Conservation (phyloP, 2,888 invertebrate species). For the Pyrochroa serraticornis region DNA sequence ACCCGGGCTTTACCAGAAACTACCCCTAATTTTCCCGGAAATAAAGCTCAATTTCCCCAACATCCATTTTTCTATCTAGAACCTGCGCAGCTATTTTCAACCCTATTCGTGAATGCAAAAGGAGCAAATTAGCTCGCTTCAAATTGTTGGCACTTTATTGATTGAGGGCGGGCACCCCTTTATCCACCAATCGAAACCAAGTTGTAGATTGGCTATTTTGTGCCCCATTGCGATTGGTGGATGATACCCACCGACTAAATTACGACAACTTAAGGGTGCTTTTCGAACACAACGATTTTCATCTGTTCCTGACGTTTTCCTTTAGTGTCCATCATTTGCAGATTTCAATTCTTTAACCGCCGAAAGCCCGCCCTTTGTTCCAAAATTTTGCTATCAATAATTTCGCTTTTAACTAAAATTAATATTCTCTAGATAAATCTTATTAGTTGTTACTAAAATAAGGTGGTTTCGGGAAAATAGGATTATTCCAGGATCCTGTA, state of each 20-base stretch:
- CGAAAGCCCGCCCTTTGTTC: neutral
- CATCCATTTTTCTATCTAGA: neutral
- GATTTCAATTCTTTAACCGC: neutral
- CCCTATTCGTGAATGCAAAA: neutral
- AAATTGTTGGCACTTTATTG: constrained; percentile 22
- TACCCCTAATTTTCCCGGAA: neutral
- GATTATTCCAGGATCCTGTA: constrained; percentile 1
- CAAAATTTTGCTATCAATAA: too few relatives aligned
- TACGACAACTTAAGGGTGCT: neutral
- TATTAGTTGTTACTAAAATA: too few relatives aligned
- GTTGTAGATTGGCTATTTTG: constrained; percentile 14
- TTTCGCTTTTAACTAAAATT: too few relatives aligned
- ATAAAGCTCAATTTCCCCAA: neutral
- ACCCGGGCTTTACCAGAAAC: neutral
- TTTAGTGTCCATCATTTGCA: neutral
- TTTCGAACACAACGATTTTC: neutral
- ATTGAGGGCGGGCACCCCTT: constrained; percentile 28
- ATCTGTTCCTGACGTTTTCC: constrained; percentile 15
- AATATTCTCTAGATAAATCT: too few relatives aligned
- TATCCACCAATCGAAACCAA: constrained; percentile 31
- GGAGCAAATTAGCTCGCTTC: neutral
- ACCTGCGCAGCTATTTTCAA: neutral
- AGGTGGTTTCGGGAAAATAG: too few relatives aligned
- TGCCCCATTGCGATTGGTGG: constrained; percentile 20
- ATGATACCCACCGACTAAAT: constrained; percentile 2